These are phyloP conservation scores for Ctenicera cuprea DNA, from an alignment of 2,888 invertebrate genomes.

Conservation along the genomic window DNA sequence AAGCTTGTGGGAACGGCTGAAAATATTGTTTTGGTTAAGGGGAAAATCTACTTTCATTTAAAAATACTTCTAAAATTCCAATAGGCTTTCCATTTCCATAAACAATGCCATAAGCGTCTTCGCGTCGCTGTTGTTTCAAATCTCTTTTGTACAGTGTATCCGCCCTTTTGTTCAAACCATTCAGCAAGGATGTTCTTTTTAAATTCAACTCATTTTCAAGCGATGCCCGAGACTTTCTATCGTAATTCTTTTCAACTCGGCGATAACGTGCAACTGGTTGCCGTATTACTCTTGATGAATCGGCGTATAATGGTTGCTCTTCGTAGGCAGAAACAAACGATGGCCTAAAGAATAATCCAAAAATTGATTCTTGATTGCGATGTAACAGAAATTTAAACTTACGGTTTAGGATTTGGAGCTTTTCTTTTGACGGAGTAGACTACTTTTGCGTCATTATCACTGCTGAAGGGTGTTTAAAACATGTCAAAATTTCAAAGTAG, in stretches of 20 bases:
- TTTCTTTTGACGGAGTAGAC: slow-evolving; percentile 33
- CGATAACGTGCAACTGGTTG: background rate
- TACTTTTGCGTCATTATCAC: slow-evolving; percentile 18
- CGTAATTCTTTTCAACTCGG: background rate
- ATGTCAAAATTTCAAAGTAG: background rate
- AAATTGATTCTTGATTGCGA: background rate
- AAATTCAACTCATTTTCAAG: slow-evolving; percentile 4
- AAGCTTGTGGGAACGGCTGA: slow-evolving; percentile 45
- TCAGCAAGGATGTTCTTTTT: slow-evolving; percentile 7
- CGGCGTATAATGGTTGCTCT: background rate
- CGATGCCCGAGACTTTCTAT: background rate
- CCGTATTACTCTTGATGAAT: background rate
- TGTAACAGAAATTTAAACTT: background rate
- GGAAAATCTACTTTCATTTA: background rate
- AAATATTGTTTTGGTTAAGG: background rate
- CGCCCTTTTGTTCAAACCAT: slow-evolving; percentile 18
- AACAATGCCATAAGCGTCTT: slow-evolving; percentile 59
- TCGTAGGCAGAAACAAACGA: background rate
- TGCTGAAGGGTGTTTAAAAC: background rate
- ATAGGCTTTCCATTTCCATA: slow-evolving; percentile 61
- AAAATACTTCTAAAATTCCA: slow-evolving; percentile 57
- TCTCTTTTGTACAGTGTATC: slow-evolving; percentile 35
- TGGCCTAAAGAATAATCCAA: slow-evolving; percentile 4
- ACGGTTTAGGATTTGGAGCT: slow-evolving; percentile 22
- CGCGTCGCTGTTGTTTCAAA: background rate